These are phyloP conservation scores for Poeciliopsis prolifica DNA, from an alignment of 2,113 vertebrate genomes.

Conservation along the genomic window DNA sequence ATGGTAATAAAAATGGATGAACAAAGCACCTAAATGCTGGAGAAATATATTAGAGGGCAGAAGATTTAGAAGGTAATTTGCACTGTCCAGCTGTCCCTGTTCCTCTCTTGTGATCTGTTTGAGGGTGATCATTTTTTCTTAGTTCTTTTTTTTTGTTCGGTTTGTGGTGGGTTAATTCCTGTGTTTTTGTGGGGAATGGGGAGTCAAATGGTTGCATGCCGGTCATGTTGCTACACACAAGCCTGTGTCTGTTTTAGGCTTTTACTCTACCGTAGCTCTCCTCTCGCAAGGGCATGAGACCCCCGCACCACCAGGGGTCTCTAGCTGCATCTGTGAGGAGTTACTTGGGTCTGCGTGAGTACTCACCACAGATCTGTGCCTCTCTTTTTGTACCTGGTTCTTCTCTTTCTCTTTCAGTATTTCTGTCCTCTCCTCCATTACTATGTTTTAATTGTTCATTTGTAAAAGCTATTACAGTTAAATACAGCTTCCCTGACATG, in stretches of 20 bases:
- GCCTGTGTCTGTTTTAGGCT: constrained; percentile 99
- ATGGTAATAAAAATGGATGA: background rate
- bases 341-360: constrained; percentile 96
- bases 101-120: constrained; percentile 10
- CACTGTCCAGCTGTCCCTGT: background rate
- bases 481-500: constrained; percentile 12
- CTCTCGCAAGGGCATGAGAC: constrained; percentile 94
- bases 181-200: constrained; percentile 13
- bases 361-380: constrained; percentile 88
- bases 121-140: constrained; percentile 6
- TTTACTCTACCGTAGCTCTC: constrained; percentile 93
- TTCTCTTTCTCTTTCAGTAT: constrained; percentile 34
- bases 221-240: constrained; percentile 97
- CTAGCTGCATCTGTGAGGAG: constrained; percentile 98
- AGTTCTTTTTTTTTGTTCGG: background rate
- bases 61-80: background rate
- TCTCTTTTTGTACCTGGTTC: constrained; percentile 50
- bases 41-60: too few relatives aligned
- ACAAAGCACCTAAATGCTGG: too few relatives aligned
- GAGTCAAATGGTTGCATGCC: constrained; percentile 78
- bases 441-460: constrained; percentile 15
- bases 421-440: constrained; percentile 37
- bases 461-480: constrained; percentile 12
- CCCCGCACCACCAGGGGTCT: constrained; percentile 95
- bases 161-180: constrained; percentile 15